These are phyloP conservation scores for Paracyclopina nana DNA, from an alignment of 1,140 invertebrate genomes.

Conservation along the genomic window DNA sequence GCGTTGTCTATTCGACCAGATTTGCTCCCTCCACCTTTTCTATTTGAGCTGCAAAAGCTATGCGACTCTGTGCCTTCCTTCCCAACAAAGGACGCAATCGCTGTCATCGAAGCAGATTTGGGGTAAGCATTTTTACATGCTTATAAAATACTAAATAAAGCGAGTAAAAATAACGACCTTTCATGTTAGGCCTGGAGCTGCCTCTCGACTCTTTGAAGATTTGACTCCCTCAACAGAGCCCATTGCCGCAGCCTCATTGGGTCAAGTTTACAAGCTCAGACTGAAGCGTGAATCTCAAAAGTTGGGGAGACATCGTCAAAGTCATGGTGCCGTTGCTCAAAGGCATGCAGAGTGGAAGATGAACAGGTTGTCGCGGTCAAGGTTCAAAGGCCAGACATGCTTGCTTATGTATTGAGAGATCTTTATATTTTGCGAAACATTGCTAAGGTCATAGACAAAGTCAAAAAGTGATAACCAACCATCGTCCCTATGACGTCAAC, in stretches of 20 bases:
- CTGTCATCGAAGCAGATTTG: slow-evolving; percentile 2
- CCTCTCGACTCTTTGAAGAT: neutral
- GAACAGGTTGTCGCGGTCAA: neutral
- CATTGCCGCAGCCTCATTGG: slow-evolving; percentile 6
- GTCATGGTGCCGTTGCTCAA: no score
- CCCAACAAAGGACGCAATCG: slow-evolving; percentile 9
- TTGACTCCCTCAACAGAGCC: neutral
- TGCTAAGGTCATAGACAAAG: neutral
- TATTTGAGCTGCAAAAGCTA: slow-evolving; percentile 13
- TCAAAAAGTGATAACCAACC: slow-evolving; percentile 2
- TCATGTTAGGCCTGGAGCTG: no score
- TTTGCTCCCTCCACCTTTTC: neutral
- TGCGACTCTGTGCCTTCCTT: slow-evolving; percentile 10
- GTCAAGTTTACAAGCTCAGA: slow-evolving; percentile 10
- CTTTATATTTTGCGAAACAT: slow-evolving; percentile 4
- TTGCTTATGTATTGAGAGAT: slow-evolving; percentile 3
- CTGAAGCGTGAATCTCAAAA: neutral
- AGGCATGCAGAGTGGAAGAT: no score
- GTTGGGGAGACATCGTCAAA: no score
- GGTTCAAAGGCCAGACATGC: slow-evolving; percentile 13
- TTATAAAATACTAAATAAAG: no score
- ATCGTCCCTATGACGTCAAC: slow-evolving; percentile 7
- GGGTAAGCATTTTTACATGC: no score
- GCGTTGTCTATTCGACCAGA: slow-evolving; percentile 8
- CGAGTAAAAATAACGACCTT: no score